phyloP scores from a whole-genome alignment of 1,140 invertebrate genomes.

The Paralvinella palmiformis region DNA sequence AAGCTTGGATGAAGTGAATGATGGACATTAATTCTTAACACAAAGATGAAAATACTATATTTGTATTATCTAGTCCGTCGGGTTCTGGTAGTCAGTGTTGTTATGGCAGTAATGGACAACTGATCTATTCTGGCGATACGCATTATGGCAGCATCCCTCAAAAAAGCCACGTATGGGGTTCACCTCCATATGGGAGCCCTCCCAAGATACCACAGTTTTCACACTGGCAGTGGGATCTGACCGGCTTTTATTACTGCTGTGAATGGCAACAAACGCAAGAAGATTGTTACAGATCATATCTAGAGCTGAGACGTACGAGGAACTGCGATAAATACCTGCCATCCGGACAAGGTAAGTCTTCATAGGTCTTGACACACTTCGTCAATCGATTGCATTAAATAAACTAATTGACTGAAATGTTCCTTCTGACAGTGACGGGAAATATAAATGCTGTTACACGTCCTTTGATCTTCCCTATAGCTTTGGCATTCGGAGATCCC shows the following conservation, averaged over 20 bases:
- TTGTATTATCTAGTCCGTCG: neutral
- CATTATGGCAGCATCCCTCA: neutral
- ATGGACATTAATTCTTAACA: no score
- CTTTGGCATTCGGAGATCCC: slow-evolving; percentile 81
- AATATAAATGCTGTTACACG: no score
- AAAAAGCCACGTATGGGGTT: neutral
- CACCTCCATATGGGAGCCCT: neutral
- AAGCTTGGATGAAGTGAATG: no score
- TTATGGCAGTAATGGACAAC: neutral
- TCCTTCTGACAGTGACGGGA: no score
- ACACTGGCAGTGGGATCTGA: neutral
- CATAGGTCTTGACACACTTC: neutral
- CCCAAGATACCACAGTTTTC: neutral
- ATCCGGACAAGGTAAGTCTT: neutral
- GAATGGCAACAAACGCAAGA: neutral
- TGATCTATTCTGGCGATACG: neutral
- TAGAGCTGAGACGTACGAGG: neutral
- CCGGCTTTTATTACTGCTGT: neutral
- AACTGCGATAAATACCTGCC: neutral
- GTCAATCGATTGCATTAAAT: neutral
- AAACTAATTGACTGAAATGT: no score
- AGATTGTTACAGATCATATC: neutral
- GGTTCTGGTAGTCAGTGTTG: neutral
- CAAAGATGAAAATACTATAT: neutral
- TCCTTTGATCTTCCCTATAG: no score